A percentile compares a stretch with the other conserved stretches of the same genome.
phyloP scores from a whole-genome alignment of 2,888 invertebrate genomes.

The Sarcophaga variegata region DNA sequence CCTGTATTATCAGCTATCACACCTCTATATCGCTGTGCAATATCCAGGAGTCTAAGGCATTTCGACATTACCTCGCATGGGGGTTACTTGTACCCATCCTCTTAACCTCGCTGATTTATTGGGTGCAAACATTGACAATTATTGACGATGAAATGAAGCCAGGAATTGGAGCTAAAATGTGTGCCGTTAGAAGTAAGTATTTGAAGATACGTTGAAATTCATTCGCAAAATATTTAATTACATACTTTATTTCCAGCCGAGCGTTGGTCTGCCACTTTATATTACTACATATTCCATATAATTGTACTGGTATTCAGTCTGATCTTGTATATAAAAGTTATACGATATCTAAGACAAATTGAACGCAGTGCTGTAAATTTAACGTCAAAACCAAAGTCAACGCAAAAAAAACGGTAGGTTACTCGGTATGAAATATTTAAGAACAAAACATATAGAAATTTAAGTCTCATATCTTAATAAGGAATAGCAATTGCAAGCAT shows the following conservation, averaged over 20 bases:
- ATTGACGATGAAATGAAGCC: neutral
- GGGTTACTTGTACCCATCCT: neutral
- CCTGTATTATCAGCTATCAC: slow-evolving; percentile 27
- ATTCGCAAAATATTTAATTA: too few species aligned
- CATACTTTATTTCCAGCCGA: slow-evolving; percentile 12
- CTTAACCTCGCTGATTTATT: neutral
- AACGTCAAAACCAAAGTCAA: neutral
- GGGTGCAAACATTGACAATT: neutral
- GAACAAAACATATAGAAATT: too few species aligned
- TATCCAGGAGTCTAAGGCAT: neutral
- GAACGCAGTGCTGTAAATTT: neutral
- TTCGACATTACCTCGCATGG: neutral
- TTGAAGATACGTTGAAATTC: neutral
- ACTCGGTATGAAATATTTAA: neutral
- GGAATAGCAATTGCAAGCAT: too few species aligned
- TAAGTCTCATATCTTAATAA: too few species aligned
- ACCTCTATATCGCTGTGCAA: neutral
- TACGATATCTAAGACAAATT: neutral
- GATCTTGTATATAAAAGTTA: slow-evolving; percentile 21
- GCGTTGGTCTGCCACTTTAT: slow-evolving; percentile 29
- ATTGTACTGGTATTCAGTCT: slow-evolving; percentile 20
- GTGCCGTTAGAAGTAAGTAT: slow-evolving; percentile 31
- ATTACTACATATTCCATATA: slow-evolving; percentile 34
- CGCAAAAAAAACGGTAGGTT: slow-evolving; percentile 21
- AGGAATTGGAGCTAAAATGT: slow-evolving; percentile 7